Evolutionary conservation across 2,888 invertebrate species (phyloP).

Genomic region (Endomychus coccineus): DNA sequence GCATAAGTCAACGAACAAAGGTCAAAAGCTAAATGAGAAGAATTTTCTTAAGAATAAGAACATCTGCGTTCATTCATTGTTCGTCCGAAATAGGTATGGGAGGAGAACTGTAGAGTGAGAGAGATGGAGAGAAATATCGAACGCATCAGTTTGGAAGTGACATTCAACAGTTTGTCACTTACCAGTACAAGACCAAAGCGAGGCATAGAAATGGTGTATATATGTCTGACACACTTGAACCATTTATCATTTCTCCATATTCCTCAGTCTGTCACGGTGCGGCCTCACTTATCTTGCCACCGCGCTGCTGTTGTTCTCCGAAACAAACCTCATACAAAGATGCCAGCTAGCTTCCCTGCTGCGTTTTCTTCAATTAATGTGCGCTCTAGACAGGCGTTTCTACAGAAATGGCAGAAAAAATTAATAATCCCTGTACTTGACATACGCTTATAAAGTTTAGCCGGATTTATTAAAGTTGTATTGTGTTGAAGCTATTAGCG

Average conservation of each 20-base stretch:
- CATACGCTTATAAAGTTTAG: too few species aligned
- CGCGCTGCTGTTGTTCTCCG: conserved; percentile 18
- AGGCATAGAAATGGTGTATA: conserved; percentile 33
- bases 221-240: conserved; percentile 38
- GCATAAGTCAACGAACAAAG: too few species aligned
- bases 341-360: conserved; percentile 11
- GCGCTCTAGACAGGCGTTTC: conserved; percentile 1
- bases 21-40: too few species aligned
- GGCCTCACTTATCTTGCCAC: conserved; percentile 26
- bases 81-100: too few species aligned
- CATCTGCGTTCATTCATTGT: too few species aligned
- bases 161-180: conserved; percentile 40
- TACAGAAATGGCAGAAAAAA: conserved; percentile 1
- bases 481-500: too few species aligned
- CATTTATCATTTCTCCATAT: conserved; percentile 41
- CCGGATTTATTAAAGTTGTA: too few species aligned
- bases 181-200: conserved; percentile 37
- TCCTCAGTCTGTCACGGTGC: conserved; percentile 33
- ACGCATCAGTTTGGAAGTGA: conserved; percentile 33
- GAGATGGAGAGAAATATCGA: too few species aligned
- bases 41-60: too few species aligned
- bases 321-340: conserved; percentile 19
- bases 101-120: too few species aligned
- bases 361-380: conserved; percentile 5
- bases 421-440: conserved; percentile 4